Conservation (phyloP, 2,888 invertebrate species). For the Apamea sordens region DNA sequence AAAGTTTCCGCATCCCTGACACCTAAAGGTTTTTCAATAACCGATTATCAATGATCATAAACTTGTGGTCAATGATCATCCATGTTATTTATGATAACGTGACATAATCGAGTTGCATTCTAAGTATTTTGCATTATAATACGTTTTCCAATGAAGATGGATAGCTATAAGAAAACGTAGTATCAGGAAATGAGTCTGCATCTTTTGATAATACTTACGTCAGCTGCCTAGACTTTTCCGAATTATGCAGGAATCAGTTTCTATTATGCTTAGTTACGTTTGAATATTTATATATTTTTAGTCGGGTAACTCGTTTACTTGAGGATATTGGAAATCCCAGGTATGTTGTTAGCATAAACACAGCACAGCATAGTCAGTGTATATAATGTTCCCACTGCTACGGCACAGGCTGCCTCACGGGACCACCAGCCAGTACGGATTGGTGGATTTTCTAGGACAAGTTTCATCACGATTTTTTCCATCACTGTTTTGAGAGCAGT, state of each 20-base stretch:
- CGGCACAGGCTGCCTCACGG: background rate
- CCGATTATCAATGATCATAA: slow-evolving; percentile 12
- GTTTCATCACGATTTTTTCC: background rate
- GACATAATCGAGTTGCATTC: slow-evolving; percentile 8
- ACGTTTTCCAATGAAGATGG: slow-evolving; percentile 7
- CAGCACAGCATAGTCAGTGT: background rate
- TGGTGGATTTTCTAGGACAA: background rate
- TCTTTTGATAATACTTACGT: slow-evolving; percentile 9
- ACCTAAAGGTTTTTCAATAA: too few species aligned
- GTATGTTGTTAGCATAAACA: background rate
- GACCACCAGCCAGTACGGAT: background rate
- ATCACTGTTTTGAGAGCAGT: background rate
- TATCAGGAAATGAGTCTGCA: slow-evolving; percentile 23
- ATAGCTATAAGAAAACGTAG: background rate
- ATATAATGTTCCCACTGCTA: background rate
- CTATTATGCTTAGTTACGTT: background rate
- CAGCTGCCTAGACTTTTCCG: background rate
- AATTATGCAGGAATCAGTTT: background rate
- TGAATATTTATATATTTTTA: background rate
- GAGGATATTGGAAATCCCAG: slow-evolving; percentile 7
- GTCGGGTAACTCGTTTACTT: slow-evolving; percentile 8
- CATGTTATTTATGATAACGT: slow-evolving; percentile 26
- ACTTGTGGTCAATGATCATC: slow-evolving; percentile 19
- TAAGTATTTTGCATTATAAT: slow-evolving; percentile 23
- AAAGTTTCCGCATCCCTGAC: background rate